Evolutionary conservation across 2,113 vertebrate genomes (phyloP), one percentile per base, ranked within the genome.

Genomic region (Sardina pilchardus): DNA sequence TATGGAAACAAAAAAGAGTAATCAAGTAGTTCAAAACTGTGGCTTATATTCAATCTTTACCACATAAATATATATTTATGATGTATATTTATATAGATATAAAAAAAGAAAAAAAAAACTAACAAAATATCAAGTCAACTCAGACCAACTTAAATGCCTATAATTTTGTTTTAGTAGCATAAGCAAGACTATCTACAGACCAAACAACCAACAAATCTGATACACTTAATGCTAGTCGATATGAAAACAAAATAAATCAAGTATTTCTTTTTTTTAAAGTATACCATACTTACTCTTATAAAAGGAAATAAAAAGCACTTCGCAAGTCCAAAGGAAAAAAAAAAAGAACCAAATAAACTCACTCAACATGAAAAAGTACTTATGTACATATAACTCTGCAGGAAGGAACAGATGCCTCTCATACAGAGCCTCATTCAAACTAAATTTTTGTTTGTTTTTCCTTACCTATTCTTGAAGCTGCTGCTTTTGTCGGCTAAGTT

Each of bases 101-200:
- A 88, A 85, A 82, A 24, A 83, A 34, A 83, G 19, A 75, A 44
- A 94, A 90, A 94, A 96, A 96, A 91, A 86, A 95, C 97, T 96
- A 93, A 92, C 90, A 93, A 87, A 85, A 78, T 56, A 56, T 56
- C 53, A 56, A 56, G 53, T 56, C 53, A 56, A 56, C 53, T 56
- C 53, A 56, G 82, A 47, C 1, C 21, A 87, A 92, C 86, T 91
- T 91, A 87, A 94, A 95, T 95, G 95, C 96, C 96, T 95, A 97
- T 96, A 97, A 91, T 89, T 94, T 88, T 93, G 93, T 92, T 85
- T 93, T 89, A 97, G 96, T 95, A 96, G 93, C 93, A 96, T 95
- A 97, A 98, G 96, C 96, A 96, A 98, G 96, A 97, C 96, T 97
- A 97, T 96, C 97, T 97, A 98, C 96, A 97, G 95, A 97, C 96